Conservation (phyloP, 2,888 invertebrate genomes). For the Sphaerophoria taeniata region DNA sequence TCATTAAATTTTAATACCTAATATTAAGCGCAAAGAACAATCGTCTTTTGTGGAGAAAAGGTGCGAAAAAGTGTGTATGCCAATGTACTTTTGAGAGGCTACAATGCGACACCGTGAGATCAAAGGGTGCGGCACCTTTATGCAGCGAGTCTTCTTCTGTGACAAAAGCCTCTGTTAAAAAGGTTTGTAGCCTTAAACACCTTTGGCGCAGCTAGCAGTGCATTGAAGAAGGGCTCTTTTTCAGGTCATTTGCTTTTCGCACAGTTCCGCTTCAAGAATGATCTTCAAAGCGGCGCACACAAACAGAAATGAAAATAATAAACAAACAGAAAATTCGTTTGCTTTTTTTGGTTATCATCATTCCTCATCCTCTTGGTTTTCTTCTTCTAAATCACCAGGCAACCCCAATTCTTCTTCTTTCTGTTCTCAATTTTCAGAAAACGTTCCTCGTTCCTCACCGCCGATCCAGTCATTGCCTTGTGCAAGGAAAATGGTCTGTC, state of each 20-base stretch:
- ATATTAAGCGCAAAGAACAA: conserved; percentile 47
- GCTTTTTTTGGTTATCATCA: background rate
- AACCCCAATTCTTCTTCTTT: conserved; percentile 1
- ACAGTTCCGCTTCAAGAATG: conserved; percentile 16
- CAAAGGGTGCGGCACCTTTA: conserved; percentile 42
- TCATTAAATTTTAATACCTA: conserved; percentile 48
- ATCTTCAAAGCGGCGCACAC: conserved; percentile 48
- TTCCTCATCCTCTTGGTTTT: background rate
- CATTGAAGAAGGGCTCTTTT: conserved; percentile 29
- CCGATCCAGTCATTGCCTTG: background rate
- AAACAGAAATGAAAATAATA: conserved; percentile 14
- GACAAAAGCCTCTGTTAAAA: conserved; percentile 56
- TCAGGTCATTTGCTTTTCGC: conserved; percentile 69
- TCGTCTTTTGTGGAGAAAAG: conserved; percentile 53
- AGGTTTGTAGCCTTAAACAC: conserved; percentile 66
- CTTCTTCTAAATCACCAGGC: background rate
- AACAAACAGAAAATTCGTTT: background rate
- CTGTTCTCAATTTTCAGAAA: conserved; percentile 19
- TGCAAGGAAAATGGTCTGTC: conserved; percentile 9
- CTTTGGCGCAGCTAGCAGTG: background rate
- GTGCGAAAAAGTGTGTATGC: conserved; percentile 67
- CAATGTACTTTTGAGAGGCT: background rate
- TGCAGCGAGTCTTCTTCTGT: conserved; percentile 22
- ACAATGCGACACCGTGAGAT: background rate
- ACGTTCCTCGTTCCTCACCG: conserved; percentile 2